Evolutionary conservation across 2,888 invertebrate species (phyloP).

Genomic region (Gandaritis pyraliata): DNA sequence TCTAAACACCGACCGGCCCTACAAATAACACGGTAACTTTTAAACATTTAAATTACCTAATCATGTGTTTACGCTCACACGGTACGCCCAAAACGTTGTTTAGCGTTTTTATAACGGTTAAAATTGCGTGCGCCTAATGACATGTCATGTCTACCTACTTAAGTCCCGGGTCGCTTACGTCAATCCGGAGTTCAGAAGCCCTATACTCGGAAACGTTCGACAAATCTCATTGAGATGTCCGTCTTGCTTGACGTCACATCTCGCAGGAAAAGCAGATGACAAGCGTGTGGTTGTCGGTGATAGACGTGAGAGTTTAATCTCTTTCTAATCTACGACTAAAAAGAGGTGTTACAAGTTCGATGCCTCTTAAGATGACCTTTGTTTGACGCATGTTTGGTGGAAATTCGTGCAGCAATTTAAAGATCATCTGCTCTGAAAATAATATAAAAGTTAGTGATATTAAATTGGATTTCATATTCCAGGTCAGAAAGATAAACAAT

Average conservation of each 20-base stretch:
- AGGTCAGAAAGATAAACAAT: too few species aligned
- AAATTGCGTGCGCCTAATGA: conserved; percentile 31
- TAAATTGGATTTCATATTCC: too few species aligned
- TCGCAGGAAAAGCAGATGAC: neutral
- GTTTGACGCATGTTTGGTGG: too few species aligned
- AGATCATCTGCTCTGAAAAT: too few species aligned
- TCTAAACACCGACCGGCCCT: conserved; percentile 7
- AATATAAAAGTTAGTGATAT: too few species aligned
- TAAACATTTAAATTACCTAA: conserved; percentile 8
- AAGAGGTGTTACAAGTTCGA: too few species aligned
- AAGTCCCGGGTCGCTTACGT: conserved; percentile 17
- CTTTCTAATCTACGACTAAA: too few species aligned
- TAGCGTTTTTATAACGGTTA: conserved; percentile 21
- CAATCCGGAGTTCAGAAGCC: conserved; percentile 19
- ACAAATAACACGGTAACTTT: conserved; percentile 1
- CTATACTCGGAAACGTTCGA: neutral
- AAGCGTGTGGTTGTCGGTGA: too few species aligned
- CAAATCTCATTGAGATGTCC: neutral
- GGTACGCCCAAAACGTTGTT: conserved; percentile 21
- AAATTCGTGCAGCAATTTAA: too few species aligned
- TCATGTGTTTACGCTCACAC: conserved; percentile 17
- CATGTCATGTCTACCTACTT: conserved; percentile 22
- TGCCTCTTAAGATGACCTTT: too few species aligned
- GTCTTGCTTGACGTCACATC: neutral
- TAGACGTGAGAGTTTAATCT: too few species aligned